Evolutionary conservation across 2,113 vertebrate species (phyloP).

Genomic region (Pygoscelis antarcticus): DNA sequence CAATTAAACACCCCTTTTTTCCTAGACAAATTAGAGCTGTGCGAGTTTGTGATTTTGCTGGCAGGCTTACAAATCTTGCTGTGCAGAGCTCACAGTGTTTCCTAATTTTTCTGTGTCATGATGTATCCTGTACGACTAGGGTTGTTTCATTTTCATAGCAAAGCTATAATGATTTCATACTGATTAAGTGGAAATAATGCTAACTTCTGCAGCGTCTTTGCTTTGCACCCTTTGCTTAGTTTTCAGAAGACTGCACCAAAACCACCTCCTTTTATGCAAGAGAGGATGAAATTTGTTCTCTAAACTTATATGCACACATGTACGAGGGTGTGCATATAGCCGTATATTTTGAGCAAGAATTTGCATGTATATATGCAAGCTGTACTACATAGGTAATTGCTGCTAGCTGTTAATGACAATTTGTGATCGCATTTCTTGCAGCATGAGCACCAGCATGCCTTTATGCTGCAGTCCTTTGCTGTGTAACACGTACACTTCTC

Average conservation of each 20-base stretch:
- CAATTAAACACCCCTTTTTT: slow-evolving; percentile 59
- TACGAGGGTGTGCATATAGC: not conserved
- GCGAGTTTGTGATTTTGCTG: slow-evolving; percentile 44
- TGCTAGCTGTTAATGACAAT: not conserved
- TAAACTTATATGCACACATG: fast-evolving
- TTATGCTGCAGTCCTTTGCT: not conserved
- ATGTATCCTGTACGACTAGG: slow-evolving; percentile 51
- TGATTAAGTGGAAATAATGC: slow-evolving; percentile 53
- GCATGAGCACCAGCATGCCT: not conserved
- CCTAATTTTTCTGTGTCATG: slow-evolving; percentile 69
- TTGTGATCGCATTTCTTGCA: not conserved
- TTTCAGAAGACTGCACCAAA: not conserved
- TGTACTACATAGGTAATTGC: not conserved
- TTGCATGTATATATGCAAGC: not conserved
- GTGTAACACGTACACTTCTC: fast-evolving
- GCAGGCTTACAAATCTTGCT: slow-evolving; percentile 61
- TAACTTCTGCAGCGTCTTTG: not conserved
- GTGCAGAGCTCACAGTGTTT: slow-evolving; percentile 1
- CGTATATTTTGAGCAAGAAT: not conserved
- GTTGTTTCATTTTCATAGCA: slow-evolving; percentile 67
- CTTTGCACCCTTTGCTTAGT: not conserved
- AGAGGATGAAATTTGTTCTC: not conserved
- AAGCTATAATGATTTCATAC: slow-evolving; percentile 58
- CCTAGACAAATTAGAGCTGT: slow-evolving; percentile 51
- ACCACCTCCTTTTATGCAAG: not conserved